These are phyloP conservation scores for Cydia amplana DNA, from an alignment of 1,140 invertebrate species.

Conservation along the genomic window DNA sequence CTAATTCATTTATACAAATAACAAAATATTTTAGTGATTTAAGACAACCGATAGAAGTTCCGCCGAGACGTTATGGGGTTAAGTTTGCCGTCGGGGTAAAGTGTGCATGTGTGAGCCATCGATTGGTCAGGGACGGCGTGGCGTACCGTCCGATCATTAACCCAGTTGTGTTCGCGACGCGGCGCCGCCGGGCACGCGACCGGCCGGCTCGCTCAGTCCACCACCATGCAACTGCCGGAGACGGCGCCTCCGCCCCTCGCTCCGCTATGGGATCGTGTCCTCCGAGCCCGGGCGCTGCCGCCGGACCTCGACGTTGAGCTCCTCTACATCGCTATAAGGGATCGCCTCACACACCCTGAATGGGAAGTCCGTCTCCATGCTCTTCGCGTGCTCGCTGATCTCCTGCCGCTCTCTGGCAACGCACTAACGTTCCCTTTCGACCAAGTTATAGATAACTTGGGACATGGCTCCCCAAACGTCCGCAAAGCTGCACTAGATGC, in stretches of 20 bases:
- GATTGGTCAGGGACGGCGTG: conserved; percentile 72
- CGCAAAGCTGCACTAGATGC: conserved; percentile 87
- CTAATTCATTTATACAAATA: background rate
- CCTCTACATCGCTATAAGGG: conserved; percentile 85
- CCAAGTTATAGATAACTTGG: conserved; percentile 86
- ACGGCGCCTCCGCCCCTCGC: conserved; percentile 80
- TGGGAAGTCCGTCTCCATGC: conserved; percentile 90
- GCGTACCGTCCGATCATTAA: conserved; percentile 75
- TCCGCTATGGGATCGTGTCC: conserved; percentile 87
- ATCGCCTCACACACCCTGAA: conserved; percentile 87
- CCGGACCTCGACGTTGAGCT: conserved; percentile 82
- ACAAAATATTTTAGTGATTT: background rate
- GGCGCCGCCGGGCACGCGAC: conserved; percentile 65
- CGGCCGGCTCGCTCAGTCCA: conserved; percentile 49
- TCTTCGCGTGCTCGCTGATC: conserved; percentile 85
- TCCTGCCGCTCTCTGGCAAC: conserved; percentile 84
- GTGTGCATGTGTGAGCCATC: conserved; percentile 54
- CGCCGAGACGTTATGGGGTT: conserved; percentile 24
- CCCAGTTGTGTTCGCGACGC: conserved; percentile 72
- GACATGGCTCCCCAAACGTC: conserved; percentile 87
- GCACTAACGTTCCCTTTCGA: conserved; percentile 83
- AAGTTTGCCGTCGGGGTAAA: conserved; percentile 27
- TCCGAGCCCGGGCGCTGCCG: conserved; percentile 81
- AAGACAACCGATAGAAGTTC: background rate
- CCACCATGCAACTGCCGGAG: conserved; percentile 73